Evolutionary conservation across 1,140 invertebrate species (phyloP), one percentile per base, ranked within the genome.

Genomic region (Pseudomyrmex concolor): DNA sequence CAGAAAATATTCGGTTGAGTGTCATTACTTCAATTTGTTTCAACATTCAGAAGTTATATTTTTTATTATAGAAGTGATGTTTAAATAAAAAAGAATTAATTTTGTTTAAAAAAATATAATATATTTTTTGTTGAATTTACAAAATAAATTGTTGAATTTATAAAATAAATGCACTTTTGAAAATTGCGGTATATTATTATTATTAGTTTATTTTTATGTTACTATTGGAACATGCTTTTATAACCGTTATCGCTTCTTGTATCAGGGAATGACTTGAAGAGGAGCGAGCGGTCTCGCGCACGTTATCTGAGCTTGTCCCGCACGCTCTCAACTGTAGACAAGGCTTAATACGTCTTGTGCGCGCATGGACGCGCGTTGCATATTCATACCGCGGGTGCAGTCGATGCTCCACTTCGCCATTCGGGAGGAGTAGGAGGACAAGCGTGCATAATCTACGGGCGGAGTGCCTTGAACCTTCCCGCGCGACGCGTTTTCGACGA

Each of bases 371-470:
- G 55, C 81, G 82, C 71, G 78, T 86, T 91, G 89, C 90, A 91
- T 91, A 91, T 91, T 91, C 90, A 91, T 91, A 90, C 72, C 2
- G 57, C 43, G 57, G 48, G 17, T 72, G 64, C 25, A 83, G 72
- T 82, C 84, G 83, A 86, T 88, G 84, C 86, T 90, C 89, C 85
- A 90, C 89, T 87, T 90, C 71, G 82, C 85, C 89, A 82, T 89
- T 82, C 84, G 77, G 54, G 57, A 70, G 80, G 89, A 90, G 89
- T 90, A 87, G 89, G 89, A 90, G 87, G 87, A 90, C 89, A 88
- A 86, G 87, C 89, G 85, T 90, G 89, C 89, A 90, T 90, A 90
- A 90, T 89, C 85, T 90, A 72, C 85, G 43, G 66, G 66, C 64
- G 74, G 55, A 80, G 70, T 85, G 71, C 81, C 86, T 88, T 81